Evolutionary conservation across 1,140 invertebrate genomes (phyloP), one percentile per base, ranked within the genome.

Genomic region (Sarcophaga bullata): DNA sequence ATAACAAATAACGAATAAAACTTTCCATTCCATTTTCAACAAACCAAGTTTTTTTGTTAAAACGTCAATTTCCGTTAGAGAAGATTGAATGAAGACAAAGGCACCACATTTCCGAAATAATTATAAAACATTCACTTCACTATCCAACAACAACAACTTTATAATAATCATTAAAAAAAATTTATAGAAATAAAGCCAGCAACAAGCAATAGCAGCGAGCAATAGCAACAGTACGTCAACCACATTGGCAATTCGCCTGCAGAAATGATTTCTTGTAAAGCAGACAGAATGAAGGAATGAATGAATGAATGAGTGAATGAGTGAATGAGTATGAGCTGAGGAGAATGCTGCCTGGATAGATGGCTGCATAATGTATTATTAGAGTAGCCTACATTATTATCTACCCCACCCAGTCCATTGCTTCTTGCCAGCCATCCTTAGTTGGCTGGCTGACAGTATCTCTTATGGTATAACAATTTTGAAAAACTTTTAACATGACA

Each of bases 61-160:
- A 58, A 58, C 13, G 54, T 58, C 54, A 58, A 58, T 58, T 58
- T 58, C 54, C 54, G 54, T 58, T 58, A 58, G 54, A 13, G 54
- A 6, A 58, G 13, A 58, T 58, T 58, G 13, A n/a, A n/a, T 58
- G 15, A 13, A 58, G 54, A 8, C 10, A n/a, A 58, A 58, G n/a
- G 1, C 3, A 58, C 25, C 54, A 58, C 54, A 58, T 58, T 58
- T 58, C 54, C 54, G 54, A 58, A 58, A 58, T 58, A 58, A 58
- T 58, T 58, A 58, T 58, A 58, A 58, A 58, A 10, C 50, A 52
- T 8, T 13, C 50, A 58, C 54, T n/a, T 58, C 54, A 58, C 10
- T 54, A 54, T 54, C 3, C 6, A 15, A 4, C 52, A 54, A 54
- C 52, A 37, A 37, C 25, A 4, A 37, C 25, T 37, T 37, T 37